Base-by-base conservation (phyloP, 2,797 vertebrate genomes). In the Hyperoplus lanceolatus region DNA sequence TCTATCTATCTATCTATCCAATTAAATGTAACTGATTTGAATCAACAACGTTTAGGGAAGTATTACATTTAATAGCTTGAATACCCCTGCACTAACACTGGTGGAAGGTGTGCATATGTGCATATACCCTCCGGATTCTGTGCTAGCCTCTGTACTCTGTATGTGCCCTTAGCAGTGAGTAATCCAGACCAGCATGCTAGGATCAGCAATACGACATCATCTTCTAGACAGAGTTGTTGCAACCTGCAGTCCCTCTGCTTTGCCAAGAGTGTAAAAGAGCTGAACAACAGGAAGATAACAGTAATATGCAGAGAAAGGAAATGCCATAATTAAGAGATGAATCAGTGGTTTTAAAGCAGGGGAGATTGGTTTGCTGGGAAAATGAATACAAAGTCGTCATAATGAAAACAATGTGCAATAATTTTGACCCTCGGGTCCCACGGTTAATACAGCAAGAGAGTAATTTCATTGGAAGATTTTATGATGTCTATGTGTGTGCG, bases 121-220 rank as follows among this genome's bases (percentile, higher is more conserved):
- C 48, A 77, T 84, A 53, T 75, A 65, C 39, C 70, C 58, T 80
- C 41, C 61, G 61, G 48, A 73, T 5, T 1, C 21, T 49, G 29
- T 55, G 29, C 29, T 29, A 29, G 29, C 29, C 29, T 46, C 46
- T 66, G 64, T 48, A 43, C 73, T 72, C 43, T 14, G 61, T 29
- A 65, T 66, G 38, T 21, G 11, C 70, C 48, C 88, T 85, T 86
- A 75, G 80, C 18, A 0, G 76, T 29, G 75, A 73, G 67, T 83
- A 43, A 15, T 54, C 61, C 77, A 74, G 45, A 77, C 55, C 86
- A 80, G 85, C 61, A 16, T 61, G 84, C 64, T 77, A 7, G 4
- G 42, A 63, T 81, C 77, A 78, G 65, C 71, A 80, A 77, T 84
- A 75, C 87, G 79, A 87, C 65, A 73, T 87, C 75, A 78, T 71